phyloP scores from a whole-genome alignment of 2,113 vertebrate species.

The Oenanthe oenanthe region DNA sequence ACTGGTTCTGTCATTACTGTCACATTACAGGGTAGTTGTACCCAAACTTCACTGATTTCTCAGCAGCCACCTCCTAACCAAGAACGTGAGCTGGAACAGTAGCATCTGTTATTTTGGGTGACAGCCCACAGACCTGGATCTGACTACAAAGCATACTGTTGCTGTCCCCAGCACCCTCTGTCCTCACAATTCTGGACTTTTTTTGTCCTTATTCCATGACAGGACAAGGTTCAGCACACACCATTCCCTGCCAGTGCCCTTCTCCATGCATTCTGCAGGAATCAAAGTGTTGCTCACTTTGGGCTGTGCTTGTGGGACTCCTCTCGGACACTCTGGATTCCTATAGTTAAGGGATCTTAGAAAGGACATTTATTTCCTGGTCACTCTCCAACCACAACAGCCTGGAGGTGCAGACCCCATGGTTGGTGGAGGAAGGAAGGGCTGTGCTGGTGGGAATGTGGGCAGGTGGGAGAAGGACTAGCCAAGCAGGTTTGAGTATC shows the following conservation, averaged over 20 bases:
- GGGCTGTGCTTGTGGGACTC: accelerated
- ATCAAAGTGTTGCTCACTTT: background rate
- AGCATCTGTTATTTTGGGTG: background rate
- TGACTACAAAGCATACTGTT: background rate
- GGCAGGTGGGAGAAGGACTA: background rate
- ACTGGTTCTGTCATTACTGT: background rate
- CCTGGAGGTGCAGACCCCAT: background rate
- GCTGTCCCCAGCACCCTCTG: background rate
- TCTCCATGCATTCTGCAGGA: background rate
- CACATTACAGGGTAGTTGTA: background rate
- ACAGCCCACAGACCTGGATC: background rate
- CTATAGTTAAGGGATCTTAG: background rate
- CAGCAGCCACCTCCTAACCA: background rate
- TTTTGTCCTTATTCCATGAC: background rate
- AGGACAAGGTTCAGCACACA: background rate
- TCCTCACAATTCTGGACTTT: background rate
- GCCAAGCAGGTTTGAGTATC: background rate
- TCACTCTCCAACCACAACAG: background rate
- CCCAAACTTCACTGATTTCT: background rate
- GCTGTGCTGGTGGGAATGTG: background rate
- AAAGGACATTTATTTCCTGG: background rate
- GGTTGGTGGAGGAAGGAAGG: background rate
- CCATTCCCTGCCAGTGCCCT: background rate
- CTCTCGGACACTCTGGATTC: background rate
- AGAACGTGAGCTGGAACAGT: background rate